phyloP scores from a whole-genome alignment of 2,888 invertebrate species.

The Trichopria drosophilae region DNA sequence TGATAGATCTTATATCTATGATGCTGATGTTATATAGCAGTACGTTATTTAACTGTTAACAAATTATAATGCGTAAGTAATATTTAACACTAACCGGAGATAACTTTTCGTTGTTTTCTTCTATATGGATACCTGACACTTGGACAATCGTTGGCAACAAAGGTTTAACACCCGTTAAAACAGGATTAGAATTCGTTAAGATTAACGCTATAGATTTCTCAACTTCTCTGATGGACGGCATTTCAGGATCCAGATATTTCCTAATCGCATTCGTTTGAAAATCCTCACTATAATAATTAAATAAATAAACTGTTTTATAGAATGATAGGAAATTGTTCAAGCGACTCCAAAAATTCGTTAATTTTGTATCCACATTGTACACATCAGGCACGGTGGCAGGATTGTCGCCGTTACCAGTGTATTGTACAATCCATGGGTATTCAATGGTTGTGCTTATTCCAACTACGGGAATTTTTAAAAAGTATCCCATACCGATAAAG shows the following conservation, averaged over 20 bases:
- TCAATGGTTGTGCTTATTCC: slow-evolving; percentile 62
- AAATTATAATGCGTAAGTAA: no score
- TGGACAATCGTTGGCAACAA: slow-evolving; percentile 29
- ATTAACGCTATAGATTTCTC: slow-evolving; percentile 32
- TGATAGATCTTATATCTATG: no score
- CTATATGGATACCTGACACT: slow-evolving; percentile 34
- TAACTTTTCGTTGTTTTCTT: slow-evolving; percentile 26
- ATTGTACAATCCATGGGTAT: slow-evolving; percentile 63
- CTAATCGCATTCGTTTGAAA: slow-evolving; percentile 33
- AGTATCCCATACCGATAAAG: slow-evolving; percentile 63
- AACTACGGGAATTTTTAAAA: slow-evolving; percentile 63
- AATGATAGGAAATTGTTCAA: slow-evolving; percentile 28
- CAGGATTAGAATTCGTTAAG: slow-evolving; percentile 33
- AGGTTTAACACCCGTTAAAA: slow-evolving; percentile 31
- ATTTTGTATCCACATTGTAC: slow-evolving; percentile 6
- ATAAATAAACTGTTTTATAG: background rate
- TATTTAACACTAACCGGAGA: slow-evolving; percentile 31
- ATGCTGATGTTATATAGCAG: no score
- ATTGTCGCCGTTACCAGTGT: slow-evolving; percentile 63
- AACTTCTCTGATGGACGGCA: slow-evolving; percentile 32
- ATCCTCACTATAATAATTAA: slow-evolving; percentile 10
- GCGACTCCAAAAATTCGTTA: slow-evolving; percentile 37
- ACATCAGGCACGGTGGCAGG: slow-evolving; percentile 64
- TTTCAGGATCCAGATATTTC: slow-evolving; percentile 35
- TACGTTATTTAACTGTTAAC: no score